Conservation (phyloP, 2,113 vertebrate genomes). For the Phalacrocorax brasilianus region DNA sequence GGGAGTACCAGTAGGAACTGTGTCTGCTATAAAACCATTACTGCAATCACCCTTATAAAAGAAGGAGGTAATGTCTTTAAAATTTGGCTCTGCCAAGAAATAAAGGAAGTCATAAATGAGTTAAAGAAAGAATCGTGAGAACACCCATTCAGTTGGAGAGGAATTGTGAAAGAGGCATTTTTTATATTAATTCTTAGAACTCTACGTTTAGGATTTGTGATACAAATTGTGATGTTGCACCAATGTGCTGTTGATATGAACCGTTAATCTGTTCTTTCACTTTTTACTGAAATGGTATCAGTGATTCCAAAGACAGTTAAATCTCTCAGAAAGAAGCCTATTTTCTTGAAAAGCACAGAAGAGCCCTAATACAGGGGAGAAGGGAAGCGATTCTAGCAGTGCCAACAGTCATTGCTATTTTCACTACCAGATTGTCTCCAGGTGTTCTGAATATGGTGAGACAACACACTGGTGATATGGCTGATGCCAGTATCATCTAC, state of each 20-base stretch:
- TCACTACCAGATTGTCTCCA: neutral
- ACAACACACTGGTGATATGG: neutral
- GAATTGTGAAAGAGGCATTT: neutral
- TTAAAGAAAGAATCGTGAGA: neutral
- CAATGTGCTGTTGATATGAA: neutral
- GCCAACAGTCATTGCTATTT: neutral
- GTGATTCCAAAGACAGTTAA: neutral
- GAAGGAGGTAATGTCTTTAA: neutral
- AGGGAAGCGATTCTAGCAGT: neutral
- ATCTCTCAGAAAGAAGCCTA: neutral
- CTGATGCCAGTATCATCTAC: neutral
- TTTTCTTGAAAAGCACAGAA: neutral
- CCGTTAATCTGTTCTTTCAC: neutral
- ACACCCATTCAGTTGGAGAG: neutral
- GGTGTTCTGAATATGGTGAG: neutral
- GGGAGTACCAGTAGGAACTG: neutral
- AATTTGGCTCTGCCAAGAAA: neutral
- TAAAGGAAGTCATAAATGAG: neutral
- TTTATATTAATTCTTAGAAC: neutral
- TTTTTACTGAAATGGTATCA: neutral
- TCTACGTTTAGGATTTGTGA: neutral
- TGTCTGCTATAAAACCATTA: neutral
- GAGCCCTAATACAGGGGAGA: accelerated
- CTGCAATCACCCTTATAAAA: neutral
- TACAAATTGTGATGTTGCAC: neutral